Evolutionary conservation across 1,140 invertebrate species (phyloP).

Genomic region (Drosophila lowei): DNA sequence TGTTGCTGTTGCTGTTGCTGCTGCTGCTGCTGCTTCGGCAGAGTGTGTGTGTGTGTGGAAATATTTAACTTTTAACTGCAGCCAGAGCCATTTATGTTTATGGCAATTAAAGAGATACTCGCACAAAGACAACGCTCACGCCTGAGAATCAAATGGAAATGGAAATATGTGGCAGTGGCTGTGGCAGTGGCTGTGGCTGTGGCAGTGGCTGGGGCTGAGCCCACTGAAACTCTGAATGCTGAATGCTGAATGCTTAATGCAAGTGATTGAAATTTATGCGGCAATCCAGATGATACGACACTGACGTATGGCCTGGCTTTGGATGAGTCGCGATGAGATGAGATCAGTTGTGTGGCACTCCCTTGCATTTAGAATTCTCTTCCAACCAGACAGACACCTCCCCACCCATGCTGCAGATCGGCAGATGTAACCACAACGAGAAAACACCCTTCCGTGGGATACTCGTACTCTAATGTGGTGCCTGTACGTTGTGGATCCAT

Average conservation of each 20-base stretch:
- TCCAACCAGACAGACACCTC: background rate
- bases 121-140: conserved; percentile 6
- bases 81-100: conserved; percentile 45
- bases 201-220: conserved; percentile 1
- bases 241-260: conserved; percentile 10
- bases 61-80: conserved; percentile 39
- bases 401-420: too few species aligned
- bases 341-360: conserved; percentile 30
- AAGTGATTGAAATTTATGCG: conserved; percentile 48
- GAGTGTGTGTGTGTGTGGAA: conserved; percentile 23
- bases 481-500: too few species aligned
- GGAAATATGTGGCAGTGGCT: background rate
- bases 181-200: background rate
- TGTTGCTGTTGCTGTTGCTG: background rate
- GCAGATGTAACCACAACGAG: too few species aligned
- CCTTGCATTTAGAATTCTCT: conserved; percentile 10
- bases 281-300: conserved; percentile 3
- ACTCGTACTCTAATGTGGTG: too few species aligned
- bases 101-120: conserved; percentile 46
- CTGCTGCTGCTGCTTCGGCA: background rate
- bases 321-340: conserved; percentile 27
- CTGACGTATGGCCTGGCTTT: background rate
- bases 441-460: too few species aligned
- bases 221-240: conserved; percentile 1
- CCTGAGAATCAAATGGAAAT: conserved; percentile 23